phyloP scores from a whole-genome alignment of 2,113 vertebrate genomes.

The Leucosticte australis region DNA sequence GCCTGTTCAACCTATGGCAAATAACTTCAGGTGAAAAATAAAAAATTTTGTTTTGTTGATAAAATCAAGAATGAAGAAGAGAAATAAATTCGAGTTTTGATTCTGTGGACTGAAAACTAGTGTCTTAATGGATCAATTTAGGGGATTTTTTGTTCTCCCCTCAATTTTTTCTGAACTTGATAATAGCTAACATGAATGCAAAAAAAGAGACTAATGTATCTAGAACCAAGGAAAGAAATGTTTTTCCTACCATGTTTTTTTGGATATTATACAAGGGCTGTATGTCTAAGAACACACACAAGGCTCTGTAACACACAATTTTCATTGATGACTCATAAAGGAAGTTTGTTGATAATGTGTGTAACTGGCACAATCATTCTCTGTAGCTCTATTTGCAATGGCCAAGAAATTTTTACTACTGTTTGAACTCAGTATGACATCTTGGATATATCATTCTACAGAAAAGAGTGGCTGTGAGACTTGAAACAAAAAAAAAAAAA shows the following conservation, averaged over 20 bases:
- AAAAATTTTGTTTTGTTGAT: background rate
- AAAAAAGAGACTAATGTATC: background rate
- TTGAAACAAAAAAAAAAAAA: background rate
- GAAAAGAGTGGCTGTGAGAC: background rate
- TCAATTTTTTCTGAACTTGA: background rate
- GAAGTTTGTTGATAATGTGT: background rate
- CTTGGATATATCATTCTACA: background rate
- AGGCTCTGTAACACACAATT: rapidly evolving
- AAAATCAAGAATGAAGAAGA: background rate
- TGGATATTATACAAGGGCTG: background rate
- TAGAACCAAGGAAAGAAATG: background rate
- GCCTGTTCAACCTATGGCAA: background rate
- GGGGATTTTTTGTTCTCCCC: background rate
- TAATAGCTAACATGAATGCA: background rate
- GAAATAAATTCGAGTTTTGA: background rate
- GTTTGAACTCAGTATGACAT: background rate
- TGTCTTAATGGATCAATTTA: background rate
- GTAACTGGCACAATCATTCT: background rate
- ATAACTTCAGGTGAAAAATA: background rate
- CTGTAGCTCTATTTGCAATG: background rate
- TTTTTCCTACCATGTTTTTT: background rate
- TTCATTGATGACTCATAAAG: background rate
- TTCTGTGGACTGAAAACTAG: background rate
- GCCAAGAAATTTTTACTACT: background rate
- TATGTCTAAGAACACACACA: background rate